Percentiles rank a stretch among this genome's conserved stretches.
Conservation (phyloP, 2,797 vertebrate species). For the Ptychobarbus kaznakovi region DNA sequence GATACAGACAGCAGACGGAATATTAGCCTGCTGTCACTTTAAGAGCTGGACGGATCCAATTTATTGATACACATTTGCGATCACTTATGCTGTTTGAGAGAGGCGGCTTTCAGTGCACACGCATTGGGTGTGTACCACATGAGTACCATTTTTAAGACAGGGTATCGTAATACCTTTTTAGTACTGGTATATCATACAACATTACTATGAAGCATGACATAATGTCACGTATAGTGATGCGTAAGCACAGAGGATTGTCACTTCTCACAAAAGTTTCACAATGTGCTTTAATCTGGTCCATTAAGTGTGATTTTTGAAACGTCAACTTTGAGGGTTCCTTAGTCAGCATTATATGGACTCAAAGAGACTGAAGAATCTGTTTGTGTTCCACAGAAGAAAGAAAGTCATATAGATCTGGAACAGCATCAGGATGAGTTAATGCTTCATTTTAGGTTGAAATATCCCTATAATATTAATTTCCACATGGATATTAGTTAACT, state of each 20-base stretch:
- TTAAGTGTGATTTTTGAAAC: not conserved
- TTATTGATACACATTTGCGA: too few relatives aligned
- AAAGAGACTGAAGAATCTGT: not conserved
- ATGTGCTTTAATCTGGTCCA: not conserved
- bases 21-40: too few relatives aligned
- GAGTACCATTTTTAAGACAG: too few relatives aligned
- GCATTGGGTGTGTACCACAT: too few relatives aligned
- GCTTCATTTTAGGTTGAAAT: conserved; percentile 11
- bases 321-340: not conserved
- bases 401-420: not conserved
- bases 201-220: not conserved
- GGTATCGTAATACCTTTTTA: not conserved
- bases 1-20: too few relatives aligned
- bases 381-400: not conserved
- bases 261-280: not conserved
- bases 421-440: too few relatives aligned
- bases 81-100: too few relatives aligned
- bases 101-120: too few relatives aligned
- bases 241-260: not conserved
- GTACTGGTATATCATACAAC: not conserved
- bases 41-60: too few relatives aligned
- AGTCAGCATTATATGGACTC: not conserved
- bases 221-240: not conserved
- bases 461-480: conserved; percentile 7
- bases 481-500: conserved; percentile 44